These are phyloP conservation scores for Chrysolina haemoptera DNA, from an alignment of 2,888 invertebrate genomes.

Conservation along the genomic window DNA sequence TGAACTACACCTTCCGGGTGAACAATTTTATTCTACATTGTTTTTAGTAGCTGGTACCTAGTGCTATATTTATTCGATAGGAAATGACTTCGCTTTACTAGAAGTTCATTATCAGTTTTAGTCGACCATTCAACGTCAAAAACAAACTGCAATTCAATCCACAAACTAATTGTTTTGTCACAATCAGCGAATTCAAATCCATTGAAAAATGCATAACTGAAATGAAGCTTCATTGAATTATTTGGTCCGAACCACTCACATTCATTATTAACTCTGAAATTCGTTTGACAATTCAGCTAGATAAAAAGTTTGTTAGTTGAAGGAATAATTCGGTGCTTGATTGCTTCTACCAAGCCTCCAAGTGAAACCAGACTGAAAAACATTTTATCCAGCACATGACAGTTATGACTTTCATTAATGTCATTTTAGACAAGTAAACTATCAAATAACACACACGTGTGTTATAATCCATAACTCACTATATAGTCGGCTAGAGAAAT, in stretches of 20 bases:
- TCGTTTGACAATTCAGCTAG: not conserved
- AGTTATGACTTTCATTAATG: too few species aligned
- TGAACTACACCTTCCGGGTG: not conserved
- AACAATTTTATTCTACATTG: not conserved
- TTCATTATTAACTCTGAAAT: not conserved
- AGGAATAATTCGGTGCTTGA: not conserved
- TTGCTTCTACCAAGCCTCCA: too few species aligned
- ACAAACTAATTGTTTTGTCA: constrained; percentile 10
- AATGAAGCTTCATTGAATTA: constrained; percentile 2
- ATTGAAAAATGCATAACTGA: constrained; percentile 18
- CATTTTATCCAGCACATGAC: too few species aligned
- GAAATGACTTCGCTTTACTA: not conserved
- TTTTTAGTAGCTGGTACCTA: too few species aligned
- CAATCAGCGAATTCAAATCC: constrained; percentile 11
- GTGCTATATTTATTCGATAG: not conserved
- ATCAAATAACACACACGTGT: too few species aligned
- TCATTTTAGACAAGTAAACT: too few species aligned
- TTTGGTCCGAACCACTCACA: not conserved
- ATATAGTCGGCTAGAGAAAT: too few species aligned
- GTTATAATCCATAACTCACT: too few species aligned
- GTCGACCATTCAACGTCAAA: constrained; percentile 17
- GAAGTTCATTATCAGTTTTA: constrained; percentile 6
- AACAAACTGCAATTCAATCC: constrained; percentile 19
- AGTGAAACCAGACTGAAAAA: too few species aligned
- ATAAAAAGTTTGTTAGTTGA: not conserved